These are phyloP conservation scores for Macaria liturata DNA, from an alignment of 2,888 invertebrate genomes.

Conservation along the genomic window DNA sequence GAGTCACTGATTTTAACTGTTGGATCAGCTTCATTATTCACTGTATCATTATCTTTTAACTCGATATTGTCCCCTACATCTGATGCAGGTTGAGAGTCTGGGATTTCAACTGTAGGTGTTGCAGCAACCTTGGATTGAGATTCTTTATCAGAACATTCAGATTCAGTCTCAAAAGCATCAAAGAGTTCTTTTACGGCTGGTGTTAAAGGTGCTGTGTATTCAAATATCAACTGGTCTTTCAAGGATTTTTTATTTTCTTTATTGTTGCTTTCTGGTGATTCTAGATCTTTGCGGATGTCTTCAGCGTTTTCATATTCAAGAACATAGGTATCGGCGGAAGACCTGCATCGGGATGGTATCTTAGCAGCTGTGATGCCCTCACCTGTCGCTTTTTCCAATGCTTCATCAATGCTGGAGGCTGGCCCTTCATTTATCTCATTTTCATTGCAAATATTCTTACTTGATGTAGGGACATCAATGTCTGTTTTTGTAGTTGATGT, in stretches of 20 bases:
- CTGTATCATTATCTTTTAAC: constrained; percentile 28
- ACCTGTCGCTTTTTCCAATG: constrained; percentile 58
- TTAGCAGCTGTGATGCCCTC: constrained; percentile 60
- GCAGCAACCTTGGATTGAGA: constrained; percentile 54
- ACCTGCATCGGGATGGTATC: constrained; percentile 54
- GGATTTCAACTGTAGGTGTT: constrained; percentile 25
- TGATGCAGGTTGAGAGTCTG: not conserved
- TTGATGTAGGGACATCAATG: constrained; percentile 45
- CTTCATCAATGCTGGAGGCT: constrained; percentile 44
- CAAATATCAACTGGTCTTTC: constrained; percentile 55
- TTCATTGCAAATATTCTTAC: constrained; percentile 42
- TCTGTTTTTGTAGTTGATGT: constrained; percentile 27
- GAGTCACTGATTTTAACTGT: constrained; percentile 23
- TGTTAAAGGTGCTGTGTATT: constrained; percentile 61
- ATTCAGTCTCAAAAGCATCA: constrained; percentile 64
- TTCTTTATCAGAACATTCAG: constrained; percentile 51
- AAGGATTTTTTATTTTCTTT: constrained; percentile 44
- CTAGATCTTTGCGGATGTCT: constrained; percentile 55
- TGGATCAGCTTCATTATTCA: constrained; percentile 25
- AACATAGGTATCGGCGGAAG: constrained; percentile 68
- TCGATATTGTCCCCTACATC: not conserved
- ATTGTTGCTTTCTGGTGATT: constrained; percentile 39
- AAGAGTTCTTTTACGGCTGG: constrained; percentile 62
- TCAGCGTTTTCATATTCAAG: constrained; percentile 56
- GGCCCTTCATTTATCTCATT: constrained; percentile 44